Base-by-base conservation (phyloP, 2,888 invertebrate genomes). In the Griposia aprilina region DNA sequence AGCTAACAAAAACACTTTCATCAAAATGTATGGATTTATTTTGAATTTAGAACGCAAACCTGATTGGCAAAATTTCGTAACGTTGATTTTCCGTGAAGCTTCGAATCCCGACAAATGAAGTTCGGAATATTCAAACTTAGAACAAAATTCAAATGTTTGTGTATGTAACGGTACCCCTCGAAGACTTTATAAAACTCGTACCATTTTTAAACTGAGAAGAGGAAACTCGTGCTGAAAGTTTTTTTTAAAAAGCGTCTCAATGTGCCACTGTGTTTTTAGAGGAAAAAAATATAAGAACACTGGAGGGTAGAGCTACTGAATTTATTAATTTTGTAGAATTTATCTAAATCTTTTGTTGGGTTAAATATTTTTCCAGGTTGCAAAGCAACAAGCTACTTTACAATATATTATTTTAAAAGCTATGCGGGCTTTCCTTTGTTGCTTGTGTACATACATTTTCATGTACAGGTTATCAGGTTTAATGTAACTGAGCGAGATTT, bases 71-170 rank as follows among this genome's bases (percentile, higher is more conserved):
- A 78, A 59, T 65, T 78, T 65, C 8, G 36, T 23, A 59, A 36
- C 69, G 83, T 78, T 83, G 23, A 59, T 68, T 78, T 79, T 69
- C 11, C 36, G 26, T n/a, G 45, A 67, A 45, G 57, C 57, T 23
- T 63, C 59, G 48, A 83, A 63, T 80, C 67, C 36, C 45, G 48
- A 68, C 17, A 78, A 78, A 78, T 83, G 83, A 78, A 68, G 30
- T 84, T 84, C 36, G 57, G 62, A 72, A 66, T 68, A 72, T 80
- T 84, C 57, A 73, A 81, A 81, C 73, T 84, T 72, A 23, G 62
- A 81, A 80, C 73, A n/a, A 80, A 62, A 71, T 71, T 83, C 80
- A 69, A 83, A 70, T 84, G 41, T 80, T 83, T 83, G 66, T 67
- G 15, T 79, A 41, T 41, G 60, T 62, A 83, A 70, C 15, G 41